Evolutionary conservation across 2,797 vertebrate species (phyloP), one percentile per base, ranked within the genome.

Genomic region (Holocentrus rufus): DNA sequence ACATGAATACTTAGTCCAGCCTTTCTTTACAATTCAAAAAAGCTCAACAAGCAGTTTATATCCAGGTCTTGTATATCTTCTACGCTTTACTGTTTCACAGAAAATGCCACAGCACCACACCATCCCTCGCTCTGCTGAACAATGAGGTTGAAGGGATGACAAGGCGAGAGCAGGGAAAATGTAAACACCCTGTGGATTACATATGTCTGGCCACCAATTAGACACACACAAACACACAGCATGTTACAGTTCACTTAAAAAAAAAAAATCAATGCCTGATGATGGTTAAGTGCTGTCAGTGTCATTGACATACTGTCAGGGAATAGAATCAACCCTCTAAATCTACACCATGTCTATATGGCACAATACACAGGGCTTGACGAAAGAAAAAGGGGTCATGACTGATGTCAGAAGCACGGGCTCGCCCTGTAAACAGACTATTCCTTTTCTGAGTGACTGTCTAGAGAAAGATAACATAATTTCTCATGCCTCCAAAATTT

Each of bases 101-200:
- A 17, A 62, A 42, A 62, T 25, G 25, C 15, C 44, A 10, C 42
- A 27, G 2, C 5, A 7, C 10, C 8, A 1, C 50, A 39, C 7
- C n/a, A 23, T 42, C 52, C 22, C 39, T 42, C 39, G 10, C 44
- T 34, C 55, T 53, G 34, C 44, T 22, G 23, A 63, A 17, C 25
- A n/a, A 39, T 36, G 15, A 25, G 54, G 65, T 57, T 50, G 44
- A 52, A 60, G 46, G 31, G 47, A 52, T 31, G 56, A 58, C 14
- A 50, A 42, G 39, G 50, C 30, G 20, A 46, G 57, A 31, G 39
- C 25, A n/a, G 7, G 46, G 44, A 22, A 67, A 77, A 65, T 47
- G 57, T 60, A 55, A 72, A 67, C 68, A 76, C 54, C n/a, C 31
- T 15, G 39, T 20, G 47, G 23, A 71, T 77, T 77, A 57, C 54